A percentile compares a stretch with the other conserved stretches of the same genome.
Conservation (phyloP, 2,888 invertebrate genomes). For the Octonoba sinensis region DNA sequence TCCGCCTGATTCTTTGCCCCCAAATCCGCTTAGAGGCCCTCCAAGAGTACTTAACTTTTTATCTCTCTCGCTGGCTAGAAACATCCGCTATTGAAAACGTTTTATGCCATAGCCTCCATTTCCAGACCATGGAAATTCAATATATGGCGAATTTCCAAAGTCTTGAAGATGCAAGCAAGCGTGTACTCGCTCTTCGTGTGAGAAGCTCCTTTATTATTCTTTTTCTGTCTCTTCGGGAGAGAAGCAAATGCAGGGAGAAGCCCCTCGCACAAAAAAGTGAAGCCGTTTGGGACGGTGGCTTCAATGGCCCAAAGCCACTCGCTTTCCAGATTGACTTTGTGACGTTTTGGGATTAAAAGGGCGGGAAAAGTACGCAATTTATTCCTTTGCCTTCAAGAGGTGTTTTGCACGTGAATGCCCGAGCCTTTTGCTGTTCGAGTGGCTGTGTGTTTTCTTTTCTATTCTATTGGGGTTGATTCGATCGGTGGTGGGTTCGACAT, state of each 20-base stretch:
- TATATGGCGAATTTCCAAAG: conserved; percentile 3
- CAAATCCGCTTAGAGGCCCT: conserved; percentile 36
- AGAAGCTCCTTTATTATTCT: neutral
- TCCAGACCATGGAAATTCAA: conserved; percentile 41
- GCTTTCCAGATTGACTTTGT: conserved; percentile 44
- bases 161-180: conserved; percentile 6
- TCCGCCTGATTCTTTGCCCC: conserved; percentile 29
- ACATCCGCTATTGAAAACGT: conserved; percentile 20
- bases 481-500: no score
- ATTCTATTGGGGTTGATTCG: no score
- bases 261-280: no score
- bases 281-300: neutral
- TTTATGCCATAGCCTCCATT: conserved; percentile 35
- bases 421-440: conserved; percentile 24
- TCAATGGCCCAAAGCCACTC: conserved; percentile 20
- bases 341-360: conserved; percentile 57
- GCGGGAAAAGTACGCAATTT: conserved; percentile 43
- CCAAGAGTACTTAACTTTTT: conserved; percentile 38
- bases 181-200: conserved; percentile 15
- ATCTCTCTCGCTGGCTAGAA: neutral
- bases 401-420: conserved; percentile 55
- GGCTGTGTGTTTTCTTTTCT: neutral
- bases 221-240: no score
- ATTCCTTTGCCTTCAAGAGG: conserved; percentile 26
- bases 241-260: no score